These are phyloP conservation scores for Papilio dardanus DNA, from an alignment of 1,140 invertebrate species.

Conservation along the genomic window DNA sequence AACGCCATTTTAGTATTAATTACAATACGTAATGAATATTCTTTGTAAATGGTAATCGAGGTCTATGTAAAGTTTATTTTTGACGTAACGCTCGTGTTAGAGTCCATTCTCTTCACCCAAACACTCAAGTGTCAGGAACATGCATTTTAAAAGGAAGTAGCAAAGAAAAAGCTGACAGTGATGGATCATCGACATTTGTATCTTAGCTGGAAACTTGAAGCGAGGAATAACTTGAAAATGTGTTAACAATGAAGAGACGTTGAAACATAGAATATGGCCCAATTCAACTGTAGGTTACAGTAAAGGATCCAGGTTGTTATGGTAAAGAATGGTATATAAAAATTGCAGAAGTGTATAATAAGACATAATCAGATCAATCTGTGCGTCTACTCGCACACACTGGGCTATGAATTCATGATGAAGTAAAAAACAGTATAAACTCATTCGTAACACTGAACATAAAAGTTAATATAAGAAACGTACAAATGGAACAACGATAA, in stretches of 20 bases:
- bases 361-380: neutral
- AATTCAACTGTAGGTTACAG: neutral
- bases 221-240: constrained; percentile 37
- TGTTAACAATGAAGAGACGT: constrained; percentile 14
- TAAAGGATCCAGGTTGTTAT: neutral
- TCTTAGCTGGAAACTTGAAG: constrained; percentile 37
- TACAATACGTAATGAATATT: neutral
- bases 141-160: constrained; percentile 22
- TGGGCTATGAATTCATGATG: neutral
- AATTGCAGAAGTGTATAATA: neutral
- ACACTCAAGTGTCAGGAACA: neutral
- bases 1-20: constrained; percentile 1
- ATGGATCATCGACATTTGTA: constrained; percentile 53
- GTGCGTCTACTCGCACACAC: neutral
- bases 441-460: constrained; percentile 1
- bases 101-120: neutral
- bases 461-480: constrained; percentile 11
- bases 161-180: constrained; percentile 51
- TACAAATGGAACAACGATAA: constrained; percentile 33
- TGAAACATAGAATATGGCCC: neutral
- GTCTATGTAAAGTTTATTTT: neutral
- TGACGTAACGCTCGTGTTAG: neutral
- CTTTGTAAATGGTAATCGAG: neutral
- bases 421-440: neutral
- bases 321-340: neutral